Conservation (phyloP, 2,113 vertebrate genomes). For the Gadus macrocephalus region DNA sequence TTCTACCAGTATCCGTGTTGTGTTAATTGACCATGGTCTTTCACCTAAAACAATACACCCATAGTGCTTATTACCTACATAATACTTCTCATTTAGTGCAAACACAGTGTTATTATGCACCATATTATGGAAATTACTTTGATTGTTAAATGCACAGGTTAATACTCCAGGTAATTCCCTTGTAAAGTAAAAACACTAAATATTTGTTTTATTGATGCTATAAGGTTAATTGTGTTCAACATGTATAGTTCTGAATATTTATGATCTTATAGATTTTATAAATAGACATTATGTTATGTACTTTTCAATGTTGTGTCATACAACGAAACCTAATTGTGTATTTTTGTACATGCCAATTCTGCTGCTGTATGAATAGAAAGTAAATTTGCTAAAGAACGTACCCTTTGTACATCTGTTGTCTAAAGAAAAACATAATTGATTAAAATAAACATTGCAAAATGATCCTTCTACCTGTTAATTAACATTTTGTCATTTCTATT, state of each 20-base stretch:
- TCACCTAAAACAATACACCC: no score
- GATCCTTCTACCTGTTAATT: neutral
- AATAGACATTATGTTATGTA: slow-evolving; percentile 21
- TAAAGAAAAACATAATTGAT: slow-evolving; percentile 33
- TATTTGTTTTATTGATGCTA: slow-evolving; percentile 55
- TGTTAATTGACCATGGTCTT: no score
- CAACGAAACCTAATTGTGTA: slow-evolving; percentile 83
- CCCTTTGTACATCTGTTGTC: slow-evolving; percentile 54
- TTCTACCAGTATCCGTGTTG: no score
- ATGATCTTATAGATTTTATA: slow-evolving; percentile 79
- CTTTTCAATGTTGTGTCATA: slow-evolving; percentile 77
- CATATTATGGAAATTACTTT: neutral
- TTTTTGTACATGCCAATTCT: slow-evolving; percentile 93
- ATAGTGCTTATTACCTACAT: neutral
- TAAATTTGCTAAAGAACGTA: slow-evolving; percentile 64
- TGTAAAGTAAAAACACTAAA: slow-evolving; percentile 2
- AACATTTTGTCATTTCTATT: neutral
- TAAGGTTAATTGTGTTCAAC: slow-evolving; percentile 54
- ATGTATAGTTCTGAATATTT: slow-evolving; percentile 81
- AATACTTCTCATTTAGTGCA: slow-evolving; percentile 6
- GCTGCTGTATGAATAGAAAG: slow-evolving; percentile 81
- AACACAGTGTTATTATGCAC: slow-evolving; percentile 23
- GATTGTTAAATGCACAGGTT: neutral
- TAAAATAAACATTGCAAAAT: slow-evolving; percentile 58
- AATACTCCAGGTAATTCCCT: slow-evolving; percentile 27